Conservation (phyloP, 2,888 invertebrate species). For the Temnothorax rugatulus region DNA sequence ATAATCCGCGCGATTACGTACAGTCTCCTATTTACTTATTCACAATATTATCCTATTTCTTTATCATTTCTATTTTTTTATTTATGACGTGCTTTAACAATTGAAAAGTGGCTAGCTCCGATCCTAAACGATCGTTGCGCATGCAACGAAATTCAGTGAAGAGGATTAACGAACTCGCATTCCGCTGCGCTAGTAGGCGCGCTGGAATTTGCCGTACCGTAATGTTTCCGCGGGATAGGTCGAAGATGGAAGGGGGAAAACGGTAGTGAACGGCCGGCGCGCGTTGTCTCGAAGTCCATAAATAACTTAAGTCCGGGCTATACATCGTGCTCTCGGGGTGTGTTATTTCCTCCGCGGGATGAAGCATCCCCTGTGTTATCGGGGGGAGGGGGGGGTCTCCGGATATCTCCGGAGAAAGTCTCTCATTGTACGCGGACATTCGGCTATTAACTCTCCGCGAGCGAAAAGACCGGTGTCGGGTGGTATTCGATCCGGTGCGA, state of each 20-base stretch:
- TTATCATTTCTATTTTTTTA: background rate
- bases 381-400: background rate
- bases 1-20: background rate
- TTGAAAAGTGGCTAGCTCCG: background rate
- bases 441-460: conserved; percentile 31
- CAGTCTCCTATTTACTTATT: background rate
- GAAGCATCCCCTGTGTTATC: conserved; percentile 29
- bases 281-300: conserved; percentile 73
- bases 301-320: conserved; percentile 75
- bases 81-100: background rate
- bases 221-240: conserved; percentile 19
- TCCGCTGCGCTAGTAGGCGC: conserved; percentile 7
- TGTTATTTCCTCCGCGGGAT: conserved; percentile 68
- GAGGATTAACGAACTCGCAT: conserved; percentile 26
- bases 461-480: background rate
- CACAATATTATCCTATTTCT: background rate
- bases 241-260: conserved; percentile 24
- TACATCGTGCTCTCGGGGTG: conserved; percentile 74
- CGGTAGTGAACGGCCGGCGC: conserved; percentile 19
- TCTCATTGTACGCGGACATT: conserved; percentile 16
- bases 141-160: conserved; percentile 10
- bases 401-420: conserved; percentile 30
- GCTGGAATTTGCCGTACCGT: conserved; percentile 42
- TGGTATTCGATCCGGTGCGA: background rate
- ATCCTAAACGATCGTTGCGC: background rate